phyloP scores from a whole-genome alignment of 1,140 invertebrate genomes.

The Fopius arisanus region DNA sequence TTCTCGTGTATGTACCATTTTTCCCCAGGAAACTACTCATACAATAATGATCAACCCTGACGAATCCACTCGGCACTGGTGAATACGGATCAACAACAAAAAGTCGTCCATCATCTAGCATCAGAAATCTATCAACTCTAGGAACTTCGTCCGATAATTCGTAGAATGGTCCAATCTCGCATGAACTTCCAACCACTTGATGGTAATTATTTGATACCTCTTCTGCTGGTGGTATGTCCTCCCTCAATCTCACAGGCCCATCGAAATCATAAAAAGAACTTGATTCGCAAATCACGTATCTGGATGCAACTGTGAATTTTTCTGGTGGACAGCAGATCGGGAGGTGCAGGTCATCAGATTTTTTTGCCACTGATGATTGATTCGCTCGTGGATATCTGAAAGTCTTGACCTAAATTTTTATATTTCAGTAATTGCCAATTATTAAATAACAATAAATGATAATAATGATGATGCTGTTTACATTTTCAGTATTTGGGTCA shows the following conservation, averaged over 20 bases:
- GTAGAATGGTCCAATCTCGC: conserved; percentile 39
- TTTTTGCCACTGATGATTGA: too few species aligned
- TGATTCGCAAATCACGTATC: conserved; percentile 20
- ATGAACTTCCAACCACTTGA: too few species aligned
- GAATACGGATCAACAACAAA: neutral
- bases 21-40: neutral
- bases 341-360: too few species aligned
- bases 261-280: neutral
- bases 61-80: neutral
- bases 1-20: neutral
- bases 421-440: too few species aligned
- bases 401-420: too few species aligned
- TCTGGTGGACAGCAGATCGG: conserved; percentile 44
- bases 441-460: too few species aligned
- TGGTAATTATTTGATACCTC: too few species aligned
- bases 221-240: conserved; percentile 29
- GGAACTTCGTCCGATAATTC: conserved; percentile 35
- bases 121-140: neutral
- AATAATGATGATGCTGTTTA: too few species aligned
- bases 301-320: conserved; percentile 19
- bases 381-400: too few species aligned
- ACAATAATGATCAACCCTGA: neutral
- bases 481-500: too few species aligned
- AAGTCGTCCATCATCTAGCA: neutral
- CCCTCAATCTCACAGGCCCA: conserved; percentile 30